phyloP scores from a whole-genome alignment of 30 jellyfish, hydroid and myxozoan genomes.

The Chrysaora quinquecirrha region DNA sequence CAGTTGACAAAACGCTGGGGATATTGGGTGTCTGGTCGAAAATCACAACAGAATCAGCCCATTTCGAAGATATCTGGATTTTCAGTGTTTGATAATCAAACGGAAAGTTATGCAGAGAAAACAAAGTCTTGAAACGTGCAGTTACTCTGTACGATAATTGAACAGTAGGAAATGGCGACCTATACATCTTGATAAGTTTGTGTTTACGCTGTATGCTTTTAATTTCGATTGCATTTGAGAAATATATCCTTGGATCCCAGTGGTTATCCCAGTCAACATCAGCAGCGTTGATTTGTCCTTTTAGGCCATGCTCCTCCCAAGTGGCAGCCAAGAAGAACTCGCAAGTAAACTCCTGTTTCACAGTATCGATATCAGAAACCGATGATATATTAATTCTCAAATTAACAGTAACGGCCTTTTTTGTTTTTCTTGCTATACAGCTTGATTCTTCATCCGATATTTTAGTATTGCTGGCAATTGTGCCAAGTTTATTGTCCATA shows the following conservation, averaged over 20 bases:
- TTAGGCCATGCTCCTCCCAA: constrained; percentile 79
- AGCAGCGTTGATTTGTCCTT: constrained; percentile 27
- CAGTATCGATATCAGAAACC: constrained; percentile 79
- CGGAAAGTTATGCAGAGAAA: constrained; percentile 79
- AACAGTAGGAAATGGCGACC: constrained; percentile 40
- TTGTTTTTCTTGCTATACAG: constrained; percentile 26
- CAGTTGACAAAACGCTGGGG: constrained; percentile 72
- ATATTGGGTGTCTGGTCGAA: constrained; percentile 79
- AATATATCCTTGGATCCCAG: too few species aligned
- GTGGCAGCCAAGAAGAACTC: constrained; percentile 90
- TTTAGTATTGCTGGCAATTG: constrained; percentile 45
- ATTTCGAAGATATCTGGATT: constrained; percentile 77
- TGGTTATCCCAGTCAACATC: constrained; percentile 72
- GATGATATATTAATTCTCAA: constrained; percentile 72
- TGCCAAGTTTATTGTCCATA: constrained; percentile 39
- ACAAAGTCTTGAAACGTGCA: constrained; percentile 79
- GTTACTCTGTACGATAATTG: constrained; percentile 87
- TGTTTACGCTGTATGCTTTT: constrained; percentile 74
- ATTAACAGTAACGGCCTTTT: constrained; percentile 51
- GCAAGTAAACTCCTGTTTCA: constrained; percentile 82
- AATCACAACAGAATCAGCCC: constrained; percentile 73
- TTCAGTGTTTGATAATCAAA: constrained; percentile 82
- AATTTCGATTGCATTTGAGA: constrained; percentile 84
- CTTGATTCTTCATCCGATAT: constrained; percentile 42
- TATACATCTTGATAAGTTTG: constrained; percentile 41